Conservation (phyloP, 37 sponge, comb jelly and placozoan genomes). For the Chondrosia reniformis region DNA sequence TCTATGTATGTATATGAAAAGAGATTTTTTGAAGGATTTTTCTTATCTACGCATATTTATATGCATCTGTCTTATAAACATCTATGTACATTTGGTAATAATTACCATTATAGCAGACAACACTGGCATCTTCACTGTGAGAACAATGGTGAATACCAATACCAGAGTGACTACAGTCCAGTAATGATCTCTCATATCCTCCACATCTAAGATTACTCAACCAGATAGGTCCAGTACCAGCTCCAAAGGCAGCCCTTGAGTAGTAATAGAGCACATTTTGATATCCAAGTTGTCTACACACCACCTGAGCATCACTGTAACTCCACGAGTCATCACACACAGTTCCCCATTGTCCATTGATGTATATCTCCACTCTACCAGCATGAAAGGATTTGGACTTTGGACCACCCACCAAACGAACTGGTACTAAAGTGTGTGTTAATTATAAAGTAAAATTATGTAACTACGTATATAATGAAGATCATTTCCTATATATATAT, state of each 20-base stretch:
- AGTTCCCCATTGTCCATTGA: constrained; percentile 2
- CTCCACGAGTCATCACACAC: neutral
- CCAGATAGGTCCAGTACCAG: neutral
- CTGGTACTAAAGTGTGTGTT: neutral
- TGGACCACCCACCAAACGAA: no score
- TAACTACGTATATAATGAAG: neutral
- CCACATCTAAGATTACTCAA: neutral
- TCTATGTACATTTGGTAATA: no score
- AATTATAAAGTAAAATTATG: neutral
- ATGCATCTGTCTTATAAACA: no score
- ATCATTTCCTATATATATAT: neutral
- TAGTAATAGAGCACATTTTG: neutral
- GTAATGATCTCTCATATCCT: neutral
- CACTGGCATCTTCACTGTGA: neutral
- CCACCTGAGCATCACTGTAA: neutral
- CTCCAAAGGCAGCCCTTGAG: neutral
- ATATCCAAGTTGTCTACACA: constrained; percentile 3
- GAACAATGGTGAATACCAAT: neutral
- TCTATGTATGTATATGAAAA: no score
- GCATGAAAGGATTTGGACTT: neutral
- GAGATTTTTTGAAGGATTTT: no score
- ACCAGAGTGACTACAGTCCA: neutral
- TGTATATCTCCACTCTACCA: neutral
- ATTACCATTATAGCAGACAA: no score
- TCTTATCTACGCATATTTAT: no score